Conservation (phyloP, 2,888 invertebrate genomes). For the Drosophila cracens region DNA sequence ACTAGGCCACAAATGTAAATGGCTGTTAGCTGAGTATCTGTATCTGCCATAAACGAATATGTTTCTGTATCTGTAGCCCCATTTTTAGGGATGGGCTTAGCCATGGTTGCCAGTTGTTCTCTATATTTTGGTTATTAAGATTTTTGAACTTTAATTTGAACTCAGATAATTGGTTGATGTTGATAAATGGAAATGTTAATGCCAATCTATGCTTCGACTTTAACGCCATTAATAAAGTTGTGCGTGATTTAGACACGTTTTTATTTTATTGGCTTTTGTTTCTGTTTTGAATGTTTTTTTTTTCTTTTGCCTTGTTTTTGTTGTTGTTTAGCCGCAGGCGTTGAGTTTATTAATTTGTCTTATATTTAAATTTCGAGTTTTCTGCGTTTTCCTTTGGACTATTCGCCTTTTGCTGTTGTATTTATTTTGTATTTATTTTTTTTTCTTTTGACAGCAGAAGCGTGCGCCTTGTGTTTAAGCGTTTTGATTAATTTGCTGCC, state of each 20-base stretch:
- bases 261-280: slow-evolving; percentile 8
- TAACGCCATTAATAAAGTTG: slow-evolving; percentile 73
- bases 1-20: slow-evolving; percentile 28
- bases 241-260: slow-evolving; percentile 56
- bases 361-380: slow-evolving; percentile 72
- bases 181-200: slow-evolving; percentile 40
- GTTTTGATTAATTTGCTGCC: slow-evolving; percentile 70
- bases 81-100: slow-evolving; percentile 40
- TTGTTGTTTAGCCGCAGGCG: slow-evolving; percentile 27
- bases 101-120: slow-evolving; percentile 6
- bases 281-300: slow-evolving; percentile 17
- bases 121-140: slow-evolving; percentile 4
- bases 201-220: slow-evolving; percentile 40
- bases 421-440: slow-evolving; percentile 16
- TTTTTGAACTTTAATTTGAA: background rate
- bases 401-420: slow-evolving; percentile 36
- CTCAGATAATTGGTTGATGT: slow-evolving; percentile 64
- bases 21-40: background rate
- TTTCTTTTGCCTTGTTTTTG: slow-evolving; percentile 1
- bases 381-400: slow-evolving; percentile 44
- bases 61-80: background rate
- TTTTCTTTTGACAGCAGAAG: slow-evolving; percentile 69
- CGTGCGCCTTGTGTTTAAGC: slow-evolving; percentile 62
- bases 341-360: slow-evolving; percentile 60
- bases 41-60: background rate